These are phyloP conservation scores for Chloroclysta siterata DNA, from an alignment of 2,888 invertebrate species.

Conservation along the genomic window DNA sequence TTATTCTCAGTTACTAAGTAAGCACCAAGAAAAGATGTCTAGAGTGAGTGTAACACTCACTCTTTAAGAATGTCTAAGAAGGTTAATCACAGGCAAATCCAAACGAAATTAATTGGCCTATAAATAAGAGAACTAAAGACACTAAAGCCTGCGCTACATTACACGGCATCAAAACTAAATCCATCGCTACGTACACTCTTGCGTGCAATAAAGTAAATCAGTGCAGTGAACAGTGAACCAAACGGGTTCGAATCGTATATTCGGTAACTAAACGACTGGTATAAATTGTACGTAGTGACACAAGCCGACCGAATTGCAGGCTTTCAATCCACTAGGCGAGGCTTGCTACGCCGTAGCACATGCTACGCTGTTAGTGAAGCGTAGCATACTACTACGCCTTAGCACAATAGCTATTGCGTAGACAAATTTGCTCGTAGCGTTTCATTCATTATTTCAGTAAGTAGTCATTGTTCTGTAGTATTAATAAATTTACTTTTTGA, in stretches of 20 bases:
- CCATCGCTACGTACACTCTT: constrained; percentile 22
- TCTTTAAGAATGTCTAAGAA: no score
- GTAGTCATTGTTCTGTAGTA: no score
- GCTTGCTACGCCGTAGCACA: constrained; percentile 13
- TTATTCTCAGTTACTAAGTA: no score
- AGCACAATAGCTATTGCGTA: neutral
- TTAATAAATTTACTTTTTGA: no score
- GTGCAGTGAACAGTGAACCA: constrained; percentile 28
- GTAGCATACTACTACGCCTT: neutral
- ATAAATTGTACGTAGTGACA: constrained; percentile 37
- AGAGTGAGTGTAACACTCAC: no score
- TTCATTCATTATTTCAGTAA: no score
- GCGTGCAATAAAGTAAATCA: constrained; percentile 33
- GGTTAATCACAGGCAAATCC: neutral
- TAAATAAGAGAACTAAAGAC: constrained; percentile 9
- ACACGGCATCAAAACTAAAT: constrained; percentile 21
- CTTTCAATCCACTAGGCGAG: constrained; percentile 3
- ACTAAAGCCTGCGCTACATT: constrained; percentile 14
- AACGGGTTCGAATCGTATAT: constrained; percentile 36
- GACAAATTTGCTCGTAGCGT: neutral
- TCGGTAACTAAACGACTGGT: constrained; percentile 39
- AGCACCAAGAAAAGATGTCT: no score
- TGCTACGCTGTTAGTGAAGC: neutral
- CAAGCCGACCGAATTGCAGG: constrained; percentile 14
- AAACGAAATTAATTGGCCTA: neutral